A percentile compares a stretch with the other conserved stretches of the same genome.
Conservation (phyloP, 2,888 invertebrate genomes). For the Microlaimidae sp. region DNA sequence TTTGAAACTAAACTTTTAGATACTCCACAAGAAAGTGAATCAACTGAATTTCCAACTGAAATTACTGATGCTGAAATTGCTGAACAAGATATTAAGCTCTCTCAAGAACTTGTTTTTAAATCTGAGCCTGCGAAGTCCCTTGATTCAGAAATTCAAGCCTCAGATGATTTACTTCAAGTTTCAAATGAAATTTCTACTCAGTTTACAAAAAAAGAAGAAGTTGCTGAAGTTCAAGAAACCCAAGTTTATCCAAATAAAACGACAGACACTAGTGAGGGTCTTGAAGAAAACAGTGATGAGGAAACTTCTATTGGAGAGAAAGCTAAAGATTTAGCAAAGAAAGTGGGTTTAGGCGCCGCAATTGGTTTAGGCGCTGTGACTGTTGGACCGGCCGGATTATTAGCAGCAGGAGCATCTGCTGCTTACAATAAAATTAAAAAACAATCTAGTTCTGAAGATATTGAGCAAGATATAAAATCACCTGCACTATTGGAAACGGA, state of each 20-base stretch:
- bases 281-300: neutral
- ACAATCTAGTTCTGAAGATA: no score
- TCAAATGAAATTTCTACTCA: neutral
- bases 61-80: neutral
- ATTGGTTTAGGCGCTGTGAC: conserved; percentile 13
- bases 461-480: no score
- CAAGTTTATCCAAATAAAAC: neutral
- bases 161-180: neutral
- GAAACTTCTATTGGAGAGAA: neutral
- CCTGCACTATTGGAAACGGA: no score
- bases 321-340: conserved; percentile 10
- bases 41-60: no score
- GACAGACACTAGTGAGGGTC: neutral
- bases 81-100: neutral
- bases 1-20: no score
- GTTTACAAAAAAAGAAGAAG: neutral
- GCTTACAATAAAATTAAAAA: no score
- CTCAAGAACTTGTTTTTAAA: neutral
- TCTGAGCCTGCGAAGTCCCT: no score
- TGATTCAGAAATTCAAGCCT: no score
- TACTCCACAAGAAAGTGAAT: no score
- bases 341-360: conserved; percentile 16
- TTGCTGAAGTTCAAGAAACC: neutral
- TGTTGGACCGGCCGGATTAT: neutral
- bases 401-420: neutral